Evolutionary conservation across 2,113 vertebrate species (phyloP), one percentile per base, ranked within the genome.

Genomic region (Elanus axillaris): DNA sequence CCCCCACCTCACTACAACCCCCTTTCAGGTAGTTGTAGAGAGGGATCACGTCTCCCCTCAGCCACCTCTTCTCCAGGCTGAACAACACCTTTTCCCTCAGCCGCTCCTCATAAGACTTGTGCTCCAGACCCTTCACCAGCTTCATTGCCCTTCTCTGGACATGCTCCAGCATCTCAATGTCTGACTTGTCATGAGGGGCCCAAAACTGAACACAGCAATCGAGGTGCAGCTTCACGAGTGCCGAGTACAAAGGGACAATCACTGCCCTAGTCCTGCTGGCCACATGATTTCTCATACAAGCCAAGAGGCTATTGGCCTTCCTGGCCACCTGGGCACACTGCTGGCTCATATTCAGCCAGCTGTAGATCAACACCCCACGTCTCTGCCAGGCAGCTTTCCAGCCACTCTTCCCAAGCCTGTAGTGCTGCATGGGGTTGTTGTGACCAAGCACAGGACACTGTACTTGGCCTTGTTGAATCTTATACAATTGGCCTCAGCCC

Each of bases 1-100:
- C 7, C 0, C 15, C 11, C 20, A 29, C 19, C 26, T 31, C 2
- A 0, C 26, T 47, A 47, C 13, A 38, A 11, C 9, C 12, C 38
- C 19, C n/a, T 38, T 38, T 53, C 50, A 53, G 19, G 23, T 1
- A 52, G 14, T 10, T 27, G 15, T 6, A 52, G 12, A 58, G 40
- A 36, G 23, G 3, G 3, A 29, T 6, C 25, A 52, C 8, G 25
- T 38, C 34, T 40, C 27, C 9, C 16, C 64, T 58, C 27, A 73
- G 29, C 7, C 27, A 53, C 25, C n/a, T 50, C 4, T 36, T 20
- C 22, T 38, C 11, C n/a, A 52, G n/a, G 5, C 12, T 38, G 16
- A 36, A 38, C 18, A 36, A 15, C 18, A 17, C n/a, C n/a, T 29
- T 25, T 29, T 52, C 16, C n/a, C 26, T 52, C 47, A 71, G 47